Evolutionary conservation across 2,888 invertebrate genomes (phyloP), one percentile per base, ranked within the genome.

Genomic region (Dasysyrphus tricinctus): DNA sequence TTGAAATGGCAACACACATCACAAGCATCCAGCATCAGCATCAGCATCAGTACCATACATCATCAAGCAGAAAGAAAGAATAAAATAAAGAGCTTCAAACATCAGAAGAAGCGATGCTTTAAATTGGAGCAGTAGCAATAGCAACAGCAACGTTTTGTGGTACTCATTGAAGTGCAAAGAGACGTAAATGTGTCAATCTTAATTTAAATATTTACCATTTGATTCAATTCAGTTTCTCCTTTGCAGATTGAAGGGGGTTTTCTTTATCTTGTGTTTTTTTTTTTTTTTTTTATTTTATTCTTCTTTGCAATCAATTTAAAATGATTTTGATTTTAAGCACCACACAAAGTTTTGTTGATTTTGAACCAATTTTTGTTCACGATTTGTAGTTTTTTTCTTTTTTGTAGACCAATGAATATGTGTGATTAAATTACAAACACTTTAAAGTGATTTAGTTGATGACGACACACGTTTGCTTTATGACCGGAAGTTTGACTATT

Each of bases 171-270:
- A 79, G 75, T 79, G 79, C 65, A 83, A 70, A 65, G 59, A 69
- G 73, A 74, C 78, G 63, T 70, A 70, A 75, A 75, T 75, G 49
- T 75, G 83, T 83, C 73, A 83, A 61, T 83, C 65, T 78, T 34
- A 42, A 74, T 79, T 79, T 78, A 69, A 78, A 79, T 83, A 74
- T 78, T 61, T 78, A 51, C 78, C 67, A 78, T 72, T 69, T 54
- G 54, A 70, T 79, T 83, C 57, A 74, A 70, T 69, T 70, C 44
- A 24, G 44, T 34, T 67, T 34, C 49, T 67, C 14, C 14, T 37
- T 67, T 49, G n/a, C 47, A n/a, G 37, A 39, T 72, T 39, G 16
- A 24, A 24, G 65, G 74, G 74, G 34, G 57, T n/a, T 49, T 57
- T 29, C 19, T 16, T 42, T 32, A 24, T 37, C 24, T 11, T 70